These are phyloP conservation scores for Pogonophryne albipinna DNA, from an alignment of 2,797 vertebrate genomes.

Conservation along the genomic window DNA sequence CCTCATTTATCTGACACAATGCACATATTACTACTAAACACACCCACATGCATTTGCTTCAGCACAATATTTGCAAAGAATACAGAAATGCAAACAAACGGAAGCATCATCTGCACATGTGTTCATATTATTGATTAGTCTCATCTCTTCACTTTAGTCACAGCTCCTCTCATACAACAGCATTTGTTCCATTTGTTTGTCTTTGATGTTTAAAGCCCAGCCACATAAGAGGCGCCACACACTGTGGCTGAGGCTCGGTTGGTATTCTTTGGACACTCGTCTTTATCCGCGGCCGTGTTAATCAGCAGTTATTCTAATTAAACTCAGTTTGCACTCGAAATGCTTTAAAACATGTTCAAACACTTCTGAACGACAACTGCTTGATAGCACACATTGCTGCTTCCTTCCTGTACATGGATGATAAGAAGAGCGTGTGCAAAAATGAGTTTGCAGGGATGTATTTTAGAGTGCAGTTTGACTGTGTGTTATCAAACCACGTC, in stretches of 20 bases:
- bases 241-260: constrained; percentile 39
- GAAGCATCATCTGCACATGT: constrained; percentile 18
- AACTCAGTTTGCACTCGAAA: constrained; percentile 74
- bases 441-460: constrained; percentile 38
- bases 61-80: constrained; percentile 31
- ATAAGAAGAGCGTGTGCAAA: constrained; percentile 67
- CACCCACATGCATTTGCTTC: constrained; percentile 35
- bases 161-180: constrained; percentile 16
- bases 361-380: constrained; percentile 67
- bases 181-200: constrained; percentile 27
- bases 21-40: constrained; percentile 17
- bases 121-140: constrained; percentile 31
- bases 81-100: constrained; percentile 32
- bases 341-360: constrained; percentile 75
- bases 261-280: constrained; percentile 63
- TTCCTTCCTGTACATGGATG: constrained; percentile 64
- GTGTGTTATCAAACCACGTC: constrained; percentile 62
- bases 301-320: constrained; percentile 77
- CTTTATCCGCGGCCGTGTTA: constrained; percentile 61
- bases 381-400: constrained; percentile 66
- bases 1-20: constrained; percentile 24
- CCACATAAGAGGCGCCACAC: constrained; percentile 10
- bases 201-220: constrained; percentile 45
- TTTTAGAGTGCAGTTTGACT: constrained; percentile 61
- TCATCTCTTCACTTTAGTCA: constrained; percentile 23